phyloP scores from a whole-genome alignment of 1,140 invertebrate species.

The Frieseomelitta varia region DNA sequence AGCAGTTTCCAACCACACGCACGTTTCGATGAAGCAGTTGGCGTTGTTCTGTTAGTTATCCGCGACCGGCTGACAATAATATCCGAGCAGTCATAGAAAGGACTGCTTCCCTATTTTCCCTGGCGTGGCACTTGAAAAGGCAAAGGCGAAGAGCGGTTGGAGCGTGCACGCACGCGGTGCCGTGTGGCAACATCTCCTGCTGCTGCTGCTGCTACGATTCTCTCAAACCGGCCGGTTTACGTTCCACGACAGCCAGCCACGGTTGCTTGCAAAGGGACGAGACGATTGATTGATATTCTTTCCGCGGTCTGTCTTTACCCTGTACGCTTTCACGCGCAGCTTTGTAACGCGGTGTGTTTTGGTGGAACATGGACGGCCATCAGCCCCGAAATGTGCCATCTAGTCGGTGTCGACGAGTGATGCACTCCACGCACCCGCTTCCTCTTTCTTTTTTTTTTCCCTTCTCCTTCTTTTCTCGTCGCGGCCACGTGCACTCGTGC shows the following conservation, averaged over 20 bases:
- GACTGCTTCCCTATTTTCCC: slow-evolving; percentile 62
- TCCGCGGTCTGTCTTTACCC: slow-evolving; percentile 52
- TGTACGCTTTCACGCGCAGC: slow-evolving; percentile 41
- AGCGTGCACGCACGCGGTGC: slow-evolving; percentile 36
- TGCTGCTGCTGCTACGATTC: slow-evolving; percentile 68
- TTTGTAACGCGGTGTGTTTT: slow-evolving; percentile 8
- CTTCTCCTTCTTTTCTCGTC: slow-evolving; percentile 12
- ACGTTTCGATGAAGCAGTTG: neutral
- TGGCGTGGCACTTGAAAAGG: slow-evolving; percentile 62
- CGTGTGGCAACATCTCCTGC: slow-evolving; percentile 68
- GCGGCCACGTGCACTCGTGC: slow-evolving; percentile 7
- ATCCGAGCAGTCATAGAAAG: slow-evolving; percentile 61
- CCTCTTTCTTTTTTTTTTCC: slow-evolving; percentile 14
- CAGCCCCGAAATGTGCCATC: slow-evolving; percentile 27
- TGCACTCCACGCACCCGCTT: slow-evolving; percentile 58
- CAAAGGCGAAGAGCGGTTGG: slow-evolving; percentile 34
- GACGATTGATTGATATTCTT: slow-evolving; percentile 71
- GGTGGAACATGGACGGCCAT: neutral
- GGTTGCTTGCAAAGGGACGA: slow-evolving; percentile 60
- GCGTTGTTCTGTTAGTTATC: slow-evolving; percentile 2
- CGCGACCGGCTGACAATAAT: slow-evolving; percentile 54
- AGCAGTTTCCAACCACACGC: neutral
- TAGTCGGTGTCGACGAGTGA: slow-evolving; percentile 60
- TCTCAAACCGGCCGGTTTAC: slow-evolving; percentile 62
- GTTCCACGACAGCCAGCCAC: slow-evolving; percentile 31